Conservation (phyloP, 2,113 vertebrate genomes). For the Xerus inauris region DNA sequence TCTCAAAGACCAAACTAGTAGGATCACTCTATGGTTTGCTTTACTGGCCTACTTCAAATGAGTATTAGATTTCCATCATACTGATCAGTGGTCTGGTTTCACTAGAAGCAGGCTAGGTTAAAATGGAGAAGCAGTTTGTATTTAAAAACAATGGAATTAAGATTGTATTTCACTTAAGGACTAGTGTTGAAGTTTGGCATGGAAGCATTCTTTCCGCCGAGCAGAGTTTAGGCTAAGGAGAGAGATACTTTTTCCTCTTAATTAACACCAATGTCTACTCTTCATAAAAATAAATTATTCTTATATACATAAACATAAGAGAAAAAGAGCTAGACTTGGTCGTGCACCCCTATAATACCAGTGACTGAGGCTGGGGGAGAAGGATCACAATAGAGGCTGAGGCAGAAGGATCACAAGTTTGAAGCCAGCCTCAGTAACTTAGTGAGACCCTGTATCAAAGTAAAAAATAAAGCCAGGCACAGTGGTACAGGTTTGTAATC, state of each 20-base stretch:
- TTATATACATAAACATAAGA: not conserved
- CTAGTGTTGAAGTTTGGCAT: slow-evolving; percentile 43
- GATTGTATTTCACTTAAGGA: slow-evolving; percentile 57
- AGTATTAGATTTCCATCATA: slow-evolving; percentile 55
- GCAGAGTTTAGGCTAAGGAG: slow-evolving; percentile 28
- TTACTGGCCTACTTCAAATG: slow-evolving; percentile 39
- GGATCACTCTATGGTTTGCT: not conserved
- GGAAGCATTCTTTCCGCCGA: slow-evolving; percentile 40
- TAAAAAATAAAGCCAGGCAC: no score
- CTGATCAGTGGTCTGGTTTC: slow-evolving; percentile 39
- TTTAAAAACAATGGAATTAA: slow-evolving; percentile 66
- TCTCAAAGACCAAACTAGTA: not conserved
- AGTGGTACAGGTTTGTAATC: no score
- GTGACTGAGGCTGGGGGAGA: no score
- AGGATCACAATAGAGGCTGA: no score
- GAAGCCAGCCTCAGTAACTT: no score
- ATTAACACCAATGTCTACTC: slow-evolving; percentile 28
- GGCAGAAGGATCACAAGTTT: no score
- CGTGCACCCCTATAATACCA: no score
- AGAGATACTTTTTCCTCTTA: slow-evolving; percentile 49
- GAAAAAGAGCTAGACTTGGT: no score
- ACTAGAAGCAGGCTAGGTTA: slow-evolving; percentile 28
- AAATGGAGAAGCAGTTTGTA: slow-evolving; percentile 62
- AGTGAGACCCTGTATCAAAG: no score
- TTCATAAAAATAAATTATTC: not conserved